Conservation (phyloP, 2,888 invertebrate genomes). For the Parnassius glacialis region DNA sequence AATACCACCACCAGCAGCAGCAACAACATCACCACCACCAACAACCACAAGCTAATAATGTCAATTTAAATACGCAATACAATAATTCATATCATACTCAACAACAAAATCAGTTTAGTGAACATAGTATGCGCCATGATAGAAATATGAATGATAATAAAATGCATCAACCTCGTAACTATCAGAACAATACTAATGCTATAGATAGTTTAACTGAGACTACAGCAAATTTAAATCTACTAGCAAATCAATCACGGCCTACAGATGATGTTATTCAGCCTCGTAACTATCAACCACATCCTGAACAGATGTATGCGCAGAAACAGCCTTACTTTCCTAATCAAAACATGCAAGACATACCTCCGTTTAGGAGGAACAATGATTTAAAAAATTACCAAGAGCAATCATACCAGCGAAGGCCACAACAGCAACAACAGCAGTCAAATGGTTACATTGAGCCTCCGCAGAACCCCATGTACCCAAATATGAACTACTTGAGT, state of each 20-base stretch:
- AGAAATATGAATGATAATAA: conserved; percentile 53
- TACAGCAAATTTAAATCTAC: conserved; percentile 56
- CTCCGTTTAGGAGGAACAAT: conserved; percentile 50
- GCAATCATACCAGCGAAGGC: conserved; percentile 45
- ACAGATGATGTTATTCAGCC: conserved; percentile 46
- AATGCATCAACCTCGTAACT: conserved; percentile 46
- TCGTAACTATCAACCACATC: conserved; percentile 49
- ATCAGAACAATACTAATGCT: conserved; percentile 46
- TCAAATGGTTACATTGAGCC: conserved; percentile 64
- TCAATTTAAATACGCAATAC: conserved; percentile 50
- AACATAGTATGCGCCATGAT: conserved; percentile 55
- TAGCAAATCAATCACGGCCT: conserved; percentile 46
- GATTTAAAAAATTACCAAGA: conserved; percentile 58
- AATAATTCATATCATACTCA: conserved; percentile 56
- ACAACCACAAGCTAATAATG: conserved; percentile 29
- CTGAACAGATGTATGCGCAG: conserved; percentile 41
- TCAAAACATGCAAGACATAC: conserved; percentile 51
- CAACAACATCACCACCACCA: conserved; percentile 26
- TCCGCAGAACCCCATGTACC: conserved; percentile 51
- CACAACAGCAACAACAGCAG: conserved; percentile 44
- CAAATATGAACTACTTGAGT: conserved; percentile 50
- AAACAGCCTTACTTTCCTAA: conserved; percentile 52
- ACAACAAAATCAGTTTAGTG: conserved; percentile 50
- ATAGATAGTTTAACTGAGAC: conserved; percentile 65
- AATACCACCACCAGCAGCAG: conserved; percentile 38